Evolutionary conservation across 2,888 invertebrate species (phyloP), one percentile per base, ranked within the genome.

Genomic region (Nycteola revayana): DNA sequence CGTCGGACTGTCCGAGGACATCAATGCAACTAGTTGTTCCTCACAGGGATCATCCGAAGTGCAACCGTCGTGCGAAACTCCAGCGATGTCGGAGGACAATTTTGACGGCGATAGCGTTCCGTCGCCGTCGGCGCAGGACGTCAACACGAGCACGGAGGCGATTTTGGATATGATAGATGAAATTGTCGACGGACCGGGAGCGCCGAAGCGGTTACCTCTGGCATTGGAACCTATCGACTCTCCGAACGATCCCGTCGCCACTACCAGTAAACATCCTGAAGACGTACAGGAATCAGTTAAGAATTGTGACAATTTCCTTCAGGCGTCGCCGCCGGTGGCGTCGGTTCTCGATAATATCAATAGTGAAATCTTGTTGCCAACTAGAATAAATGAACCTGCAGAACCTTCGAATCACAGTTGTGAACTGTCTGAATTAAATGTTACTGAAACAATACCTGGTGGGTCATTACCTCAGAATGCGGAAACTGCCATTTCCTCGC

Each of bases 161-260:
- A 86, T 89, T 55, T 71, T 89, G 59, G 86, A 88, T 51, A 88
- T 89, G 89, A 89, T 89, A 46, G 89, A 89, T 57, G 88, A 89
- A 63, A 80, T 89, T 45, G 84, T 89, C 21, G 89, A 88, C 38
- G 88, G 85, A 9, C 88, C 87, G 30, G 80, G 75, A 37, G 84
- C 85, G 10, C 77, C 80, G n/a, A 83, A 77, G 52, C 76, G 85
- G 47, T 42, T 80, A 44, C 72, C 77, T 21, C 61, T 64, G 30
- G 10, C 38, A 27, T 42, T 44, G 6, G 51, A 52, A 28, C 14
- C 38, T 35, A 44, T 36, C 29, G 55, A 57, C 29, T 28, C 31
- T 25, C 23, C 27, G 26, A 45, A 54, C 25, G 46, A 49, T 28
- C 34, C 48, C 11, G 47, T 48, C 11, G 47, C 50, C 36, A 33